phyloP scores from a whole-genome alignment of 1,140 invertebrate genomes.

The Habropoda laboriosa region DNA sequence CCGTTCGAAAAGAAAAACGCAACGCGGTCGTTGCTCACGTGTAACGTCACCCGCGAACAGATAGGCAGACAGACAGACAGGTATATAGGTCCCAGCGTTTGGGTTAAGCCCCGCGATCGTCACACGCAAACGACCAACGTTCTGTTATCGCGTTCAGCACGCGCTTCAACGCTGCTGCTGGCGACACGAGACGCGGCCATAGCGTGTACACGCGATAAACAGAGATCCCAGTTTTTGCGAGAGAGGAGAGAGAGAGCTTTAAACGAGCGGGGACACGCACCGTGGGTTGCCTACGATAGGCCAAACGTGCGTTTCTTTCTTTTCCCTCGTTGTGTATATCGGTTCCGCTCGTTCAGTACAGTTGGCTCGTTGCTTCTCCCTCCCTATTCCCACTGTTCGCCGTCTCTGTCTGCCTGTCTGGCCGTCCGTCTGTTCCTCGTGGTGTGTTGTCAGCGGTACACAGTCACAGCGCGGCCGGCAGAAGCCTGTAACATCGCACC shows the following conservation, averaged over 20 bases:
- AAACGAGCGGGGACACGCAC: not conserved
- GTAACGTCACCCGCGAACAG: no score
- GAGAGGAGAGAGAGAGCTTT: no score
- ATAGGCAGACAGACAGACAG: not conserved
- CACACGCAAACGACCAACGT: no score
- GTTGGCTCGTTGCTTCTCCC: not conserved
- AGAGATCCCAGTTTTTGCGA: no score
- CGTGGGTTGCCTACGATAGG: not conserved
- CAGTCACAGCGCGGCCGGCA: constrained; percentile 8
- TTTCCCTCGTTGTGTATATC: no score
- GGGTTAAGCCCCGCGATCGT: no score
- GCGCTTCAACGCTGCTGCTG: not conserved
- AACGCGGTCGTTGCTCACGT: not conserved
- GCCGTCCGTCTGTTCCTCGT: constrained; percentile 5
- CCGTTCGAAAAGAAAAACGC: constrained; percentile 8
- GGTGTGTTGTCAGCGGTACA: constrained; percentile 7
- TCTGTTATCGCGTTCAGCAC: not conserved
- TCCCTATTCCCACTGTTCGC: not conserved
- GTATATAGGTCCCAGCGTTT: no score
- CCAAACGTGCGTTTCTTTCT: not conserved
- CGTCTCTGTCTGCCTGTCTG: not conserved
- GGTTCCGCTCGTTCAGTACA: not conserved
- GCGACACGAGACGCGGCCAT: not conserved
- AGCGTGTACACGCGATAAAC: not conserved
- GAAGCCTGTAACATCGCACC: constrained; percentile 20